These are phyloP conservation scores for Elephantulus edwardii DNA, from an alignment of 2,113 vertebrate species.

Conservation along the genomic window DNA sequence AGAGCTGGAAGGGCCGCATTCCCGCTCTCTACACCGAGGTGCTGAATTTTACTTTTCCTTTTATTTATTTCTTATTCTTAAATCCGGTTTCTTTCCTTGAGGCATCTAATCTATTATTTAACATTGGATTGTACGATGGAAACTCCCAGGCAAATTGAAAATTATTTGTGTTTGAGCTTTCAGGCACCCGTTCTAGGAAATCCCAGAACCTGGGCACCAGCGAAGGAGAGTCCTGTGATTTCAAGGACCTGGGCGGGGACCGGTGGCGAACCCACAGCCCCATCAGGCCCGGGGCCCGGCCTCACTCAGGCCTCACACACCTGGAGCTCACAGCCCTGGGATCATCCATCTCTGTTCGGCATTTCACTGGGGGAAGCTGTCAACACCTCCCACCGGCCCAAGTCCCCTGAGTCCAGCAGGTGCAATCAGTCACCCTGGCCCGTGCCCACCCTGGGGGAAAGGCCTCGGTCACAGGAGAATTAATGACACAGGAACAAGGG, in stretches of 20 bases:
- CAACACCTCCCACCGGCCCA: conserved; percentile 31
- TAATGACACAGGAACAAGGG: conserved; percentile 40
- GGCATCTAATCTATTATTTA: conserved; percentile 80
- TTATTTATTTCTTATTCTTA: conserved; percentile 80
- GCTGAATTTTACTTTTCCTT: conserved; percentile 74
- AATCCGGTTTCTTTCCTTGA: conserved; percentile 76
- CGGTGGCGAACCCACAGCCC: fast-evolving
- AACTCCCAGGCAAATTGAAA: conserved; percentile 79
- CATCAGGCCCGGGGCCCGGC: fast-evolving
- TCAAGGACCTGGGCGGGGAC: neutral
- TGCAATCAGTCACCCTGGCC: conserved; percentile 62
- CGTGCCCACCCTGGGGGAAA: conserved; percentile 9
- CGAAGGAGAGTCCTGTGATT: neutral
- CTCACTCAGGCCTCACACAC: neutral
- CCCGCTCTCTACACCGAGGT: neutral
- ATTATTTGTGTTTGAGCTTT: conserved; percentile 68
- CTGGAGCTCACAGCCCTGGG: neutral
- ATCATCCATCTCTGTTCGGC: conserved; percentile 32
- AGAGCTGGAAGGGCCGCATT: neutral
- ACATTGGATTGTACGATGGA: conserved; percentile 74
- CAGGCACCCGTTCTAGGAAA: conserved; percentile 71
- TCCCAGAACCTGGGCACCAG: neutral
- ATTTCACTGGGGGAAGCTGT: conserved; percentile 32
- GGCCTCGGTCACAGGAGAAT: conserved; percentile 62
- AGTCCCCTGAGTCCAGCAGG: conserved; percentile 44